These are phyloP conservation scores for Octopus bimaculoides DNA, from an alignment of 1,140 invertebrate species.

Conservation along the genomic window DNA sequence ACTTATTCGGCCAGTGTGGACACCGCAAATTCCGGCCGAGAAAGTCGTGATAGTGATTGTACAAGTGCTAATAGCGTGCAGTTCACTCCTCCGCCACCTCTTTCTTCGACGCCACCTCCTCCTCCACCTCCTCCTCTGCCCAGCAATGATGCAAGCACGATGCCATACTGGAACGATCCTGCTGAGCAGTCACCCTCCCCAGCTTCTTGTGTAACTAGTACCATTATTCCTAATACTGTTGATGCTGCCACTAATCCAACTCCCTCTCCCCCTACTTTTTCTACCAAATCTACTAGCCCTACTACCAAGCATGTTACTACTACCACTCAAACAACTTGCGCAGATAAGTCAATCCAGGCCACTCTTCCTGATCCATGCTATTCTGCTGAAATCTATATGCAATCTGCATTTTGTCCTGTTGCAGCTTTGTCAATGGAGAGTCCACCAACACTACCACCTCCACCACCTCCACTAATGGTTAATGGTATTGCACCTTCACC, in stretches of 20 bases:
- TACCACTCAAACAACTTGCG: slow-evolving; percentile 7
- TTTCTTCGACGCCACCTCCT: background rate
- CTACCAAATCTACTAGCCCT: slow-evolving; percentile 1
- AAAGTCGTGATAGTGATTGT: background rate
- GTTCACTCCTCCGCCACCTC: slow-evolving; percentile 5
- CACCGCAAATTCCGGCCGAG: background rate
- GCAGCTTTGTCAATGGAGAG: slow-evolving; percentile 10
- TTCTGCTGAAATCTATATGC: slow-evolving; percentile 12
- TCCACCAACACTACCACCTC: slow-evolving; percentile 13
- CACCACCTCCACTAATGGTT: slow-evolving; percentile 22
- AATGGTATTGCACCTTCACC: slow-evolving; percentile 16
- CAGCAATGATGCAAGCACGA: background rate
- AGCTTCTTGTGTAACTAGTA: background rate
- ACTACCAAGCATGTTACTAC: slow-evolving; percentile 11
- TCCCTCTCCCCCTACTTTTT: background rate
- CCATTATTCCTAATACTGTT: background rate
- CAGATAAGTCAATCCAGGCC: slow-evolving; percentile 6
- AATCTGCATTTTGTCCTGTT: slow-evolving; percentile 12
- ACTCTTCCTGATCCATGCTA: slow-evolving; percentile 3
- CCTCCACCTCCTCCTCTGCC: background rate
- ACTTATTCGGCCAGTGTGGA: background rate
- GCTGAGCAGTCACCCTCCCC: background rate
- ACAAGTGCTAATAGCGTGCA: slow-evolving; percentile 6
- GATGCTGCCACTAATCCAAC: background rate
- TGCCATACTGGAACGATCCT: background rate